Evolutionary conservation across 2,797 vertebrate species (phyloP), one percentile per base, ranked within the genome.

Genomic region (Scolopax rusticola): DNA sequence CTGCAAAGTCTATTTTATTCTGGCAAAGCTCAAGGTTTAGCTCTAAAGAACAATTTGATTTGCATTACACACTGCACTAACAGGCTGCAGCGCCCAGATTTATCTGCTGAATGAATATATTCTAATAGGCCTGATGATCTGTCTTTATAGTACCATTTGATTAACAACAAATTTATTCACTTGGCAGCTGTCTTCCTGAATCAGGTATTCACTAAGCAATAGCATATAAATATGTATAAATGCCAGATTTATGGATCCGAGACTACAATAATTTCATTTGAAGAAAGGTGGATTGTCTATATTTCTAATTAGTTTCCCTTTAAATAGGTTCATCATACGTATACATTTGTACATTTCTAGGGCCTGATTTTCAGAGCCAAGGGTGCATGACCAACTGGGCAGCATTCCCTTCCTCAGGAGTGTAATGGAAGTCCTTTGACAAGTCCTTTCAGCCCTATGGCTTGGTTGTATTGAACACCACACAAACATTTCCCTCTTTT

Each of bases 171-270:
- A 97, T 97, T 94, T 94, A 97, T 97, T 97, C 97, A 67, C 96
- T 97, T 96, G 96, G 97, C 97, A 98, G 97, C 97, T 97, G 97
- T 95, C 96, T 96, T 96, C 96, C 93, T 97, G 97, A 97, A 98
- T 97, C 97, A 97, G 96, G 93, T 96, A 97, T 97, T 98, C 97
- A 97, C 95, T 96, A 96, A 95, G 95, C 94, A 97, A 90, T 89
- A 94, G 94, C 81, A 33, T 88, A 97, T 97, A 97, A 98, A 97
- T 98, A 97, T 90, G 89, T 93, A 97, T 97, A 98, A 98, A 96
- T 89, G 97, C 93, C 96, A 96, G 97, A 95, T 97, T 97, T 97
- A 96, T 96, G 96, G 97, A 97, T 92, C 95, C 77, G 91, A 91
- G 67, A 81, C 75, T 80, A 59, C 95, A 97, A 93, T 96, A 96